Evolutionary conservation across 2,888 invertebrate species (phyloP).

Genomic region (Fragum sueziense): DNA sequence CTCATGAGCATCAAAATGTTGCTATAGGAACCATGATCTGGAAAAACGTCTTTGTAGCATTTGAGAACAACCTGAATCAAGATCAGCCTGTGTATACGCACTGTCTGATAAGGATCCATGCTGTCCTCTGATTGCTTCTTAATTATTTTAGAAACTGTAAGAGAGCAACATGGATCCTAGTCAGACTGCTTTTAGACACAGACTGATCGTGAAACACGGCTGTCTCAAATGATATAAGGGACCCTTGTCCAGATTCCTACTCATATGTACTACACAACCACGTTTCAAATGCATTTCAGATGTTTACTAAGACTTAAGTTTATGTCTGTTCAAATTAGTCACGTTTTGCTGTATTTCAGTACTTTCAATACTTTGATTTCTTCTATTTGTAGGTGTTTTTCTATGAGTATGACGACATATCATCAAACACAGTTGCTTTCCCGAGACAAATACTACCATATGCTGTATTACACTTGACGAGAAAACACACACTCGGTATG

Average conservation of each 20-base stretch:
- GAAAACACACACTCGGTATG: slow-evolving; percentile 18
- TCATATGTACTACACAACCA: neutral
- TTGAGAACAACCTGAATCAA: too few relatives aligned
- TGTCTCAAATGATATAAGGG: too few relatives aligned
- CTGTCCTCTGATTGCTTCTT: too few relatives aligned
- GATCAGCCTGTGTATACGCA: too few relatives aligned
- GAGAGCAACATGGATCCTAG: too few relatives aligned
- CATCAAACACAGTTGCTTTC: slow-evolving; percentile 45
- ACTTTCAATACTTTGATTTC: neutral
- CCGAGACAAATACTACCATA: slow-evolving; percentile 56
- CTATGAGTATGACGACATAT: slow-evolving; percentile 57
- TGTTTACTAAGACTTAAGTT: neutral
- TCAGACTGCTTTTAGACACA: too few relatives aligned
- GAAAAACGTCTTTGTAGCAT: too few relatives aligned
- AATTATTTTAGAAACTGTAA: too few relatives aligned
- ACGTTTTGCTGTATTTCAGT: neutral
- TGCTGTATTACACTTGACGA: slow-evolving; percentile 49
- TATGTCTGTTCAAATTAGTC: neutral
- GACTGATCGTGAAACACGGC: too few relatives aligned
- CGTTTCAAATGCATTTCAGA: neutral
- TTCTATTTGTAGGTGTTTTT: slow-evolving; percentile 52
- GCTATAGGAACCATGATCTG: neutral
- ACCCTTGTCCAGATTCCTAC: too few relatives aligned
- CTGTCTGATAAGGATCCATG: too few relatives aligned
- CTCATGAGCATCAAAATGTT: neutral